These are phyloP conservation scores for Thaleichthys pacificus DNA, from an alignment of 2,797 vertebrate species.

Conservation along the genomic window DNA sequence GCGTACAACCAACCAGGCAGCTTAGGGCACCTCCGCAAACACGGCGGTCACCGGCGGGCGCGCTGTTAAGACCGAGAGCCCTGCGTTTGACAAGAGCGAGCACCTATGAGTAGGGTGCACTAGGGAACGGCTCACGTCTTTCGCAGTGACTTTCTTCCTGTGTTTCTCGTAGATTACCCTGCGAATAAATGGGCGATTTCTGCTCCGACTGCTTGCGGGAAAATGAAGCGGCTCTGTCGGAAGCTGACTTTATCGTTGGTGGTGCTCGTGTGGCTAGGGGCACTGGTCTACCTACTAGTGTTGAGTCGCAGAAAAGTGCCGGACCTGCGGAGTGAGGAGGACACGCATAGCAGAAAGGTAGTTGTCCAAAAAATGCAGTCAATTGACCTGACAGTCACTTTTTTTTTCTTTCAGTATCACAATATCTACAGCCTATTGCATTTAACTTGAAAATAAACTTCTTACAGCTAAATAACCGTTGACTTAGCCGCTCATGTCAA, in stretches of 20 bases:
- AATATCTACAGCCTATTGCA: neutral
- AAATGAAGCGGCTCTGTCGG: conserved; percentile 56
- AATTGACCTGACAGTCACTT: neutral
- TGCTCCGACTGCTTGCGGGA: conserved; percentile 15
- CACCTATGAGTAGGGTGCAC: conserved; percentile 23
- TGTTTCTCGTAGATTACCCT: conserved; percentile 18
- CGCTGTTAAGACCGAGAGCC: neutral
- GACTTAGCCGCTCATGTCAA: too few species aligned
- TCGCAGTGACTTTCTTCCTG: conserved; percentile 20
- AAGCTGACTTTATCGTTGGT: conserved; percentile 50
- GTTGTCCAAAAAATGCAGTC: neutral
- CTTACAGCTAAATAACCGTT: too few species aligned
- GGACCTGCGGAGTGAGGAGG: conserved; percentile 39
- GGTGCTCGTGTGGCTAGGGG: conserved; percentile 51
- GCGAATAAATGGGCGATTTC: conserved; percentile 12
- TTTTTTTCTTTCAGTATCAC: neutral
- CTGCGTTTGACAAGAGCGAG: conserved; percentile 15
- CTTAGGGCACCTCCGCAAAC: conserved; percentile 16
- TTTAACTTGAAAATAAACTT: too few species aligned
- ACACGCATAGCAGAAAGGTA: conserved; percentile 41
- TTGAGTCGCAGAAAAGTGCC: conserved; percentile 52
- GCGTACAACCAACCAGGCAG: conserved; percentile 23
- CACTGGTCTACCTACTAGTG: conserved; percentile 55
- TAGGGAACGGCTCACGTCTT: conserved; percentile 23
- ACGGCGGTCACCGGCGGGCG: conserved; percentile 18